Conservation (phyloP, 2,113 vertebrate species). For the Diphyllodes magnificus region DNA sequence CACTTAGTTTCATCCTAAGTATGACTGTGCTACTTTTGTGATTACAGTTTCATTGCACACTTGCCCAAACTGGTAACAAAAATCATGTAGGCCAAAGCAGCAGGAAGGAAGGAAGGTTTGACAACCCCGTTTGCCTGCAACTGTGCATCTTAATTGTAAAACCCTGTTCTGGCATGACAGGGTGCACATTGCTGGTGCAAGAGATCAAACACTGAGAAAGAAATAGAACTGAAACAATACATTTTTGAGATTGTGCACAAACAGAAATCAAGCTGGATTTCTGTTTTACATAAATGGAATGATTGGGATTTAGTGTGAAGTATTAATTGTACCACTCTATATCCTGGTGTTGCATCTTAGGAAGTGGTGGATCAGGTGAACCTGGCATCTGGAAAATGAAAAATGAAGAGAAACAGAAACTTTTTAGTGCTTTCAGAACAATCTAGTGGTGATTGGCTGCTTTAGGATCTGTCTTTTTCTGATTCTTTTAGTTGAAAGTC, state of each 20-base stretch:
- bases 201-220: not conserved
- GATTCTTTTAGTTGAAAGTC: not conserved
- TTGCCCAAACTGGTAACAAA: not conserved
- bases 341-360: not conserved
- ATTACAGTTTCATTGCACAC: not conserved
- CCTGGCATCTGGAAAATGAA: not conserved
- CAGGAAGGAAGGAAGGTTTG: not conserved
- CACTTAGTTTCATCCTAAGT: not conserved
- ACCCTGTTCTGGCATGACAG: not conserved
- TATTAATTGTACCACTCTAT: not conserved
- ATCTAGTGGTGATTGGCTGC: not conserved
- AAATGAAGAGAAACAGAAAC: not conserved
- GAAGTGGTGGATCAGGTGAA: not conserved
- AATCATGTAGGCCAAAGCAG: not conserved
- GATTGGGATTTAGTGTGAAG: not conserved
- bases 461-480: not conserved
- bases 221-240: not conserved
- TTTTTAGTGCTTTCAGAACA: not conserved
- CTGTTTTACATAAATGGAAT: not conserved
- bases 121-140: not conserved
- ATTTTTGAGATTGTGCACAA: not conserved
- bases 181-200: not conserved
- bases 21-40: not conserved
- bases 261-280: not conserved
- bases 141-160: not conserved